These are phyloP conservation scores for Spodoptera picta DNA, from an alignment of 2,888 invertebrate genomes.

Conservation along the genomic window DNA sequence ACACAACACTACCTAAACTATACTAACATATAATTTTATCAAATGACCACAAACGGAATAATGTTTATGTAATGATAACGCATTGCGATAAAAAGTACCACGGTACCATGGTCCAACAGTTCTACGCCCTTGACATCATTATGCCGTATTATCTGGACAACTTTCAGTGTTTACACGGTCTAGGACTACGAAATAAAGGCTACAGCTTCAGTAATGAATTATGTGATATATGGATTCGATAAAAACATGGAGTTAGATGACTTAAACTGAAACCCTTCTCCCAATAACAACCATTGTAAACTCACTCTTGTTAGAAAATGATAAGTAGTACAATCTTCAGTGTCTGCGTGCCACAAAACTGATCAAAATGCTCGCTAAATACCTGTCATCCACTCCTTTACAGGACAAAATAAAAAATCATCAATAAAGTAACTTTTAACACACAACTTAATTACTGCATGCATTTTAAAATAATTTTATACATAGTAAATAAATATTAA, in stretches of 20 bases:
- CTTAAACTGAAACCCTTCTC: conserved; percentile 43
- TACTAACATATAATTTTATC: conserved; percentile 6
- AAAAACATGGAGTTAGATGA: conserved; percentile 26
- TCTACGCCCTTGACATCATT: conserved; percentile 18
- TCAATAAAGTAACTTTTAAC: conserved; percentile 32
- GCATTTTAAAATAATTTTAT: not conserved
- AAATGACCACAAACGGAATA: conserved; percentile 12
- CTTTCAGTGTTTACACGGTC: not conserved
- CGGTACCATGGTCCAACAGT: not conserved
- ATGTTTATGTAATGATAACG: conserved; percentile 26
- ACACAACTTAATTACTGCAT: conserved; percentile 27
- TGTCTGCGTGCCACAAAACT: conserved; percentile 66
- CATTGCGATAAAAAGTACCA: conserved; percentile 29
- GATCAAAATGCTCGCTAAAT: conserved; percentile 65
- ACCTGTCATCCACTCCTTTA: conserved; percentile 73
- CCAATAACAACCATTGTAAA: conserved; percentile 55
- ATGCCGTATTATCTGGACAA: not conserved
- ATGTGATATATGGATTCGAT: conserved; percentile 41
- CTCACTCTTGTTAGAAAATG: conserved; percentile 62
- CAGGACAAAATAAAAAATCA: conserved; percentile 63
- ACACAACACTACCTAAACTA: too few relatives aligned
- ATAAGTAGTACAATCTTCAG: conserved; percentile 59
- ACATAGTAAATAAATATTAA: conserved; percentile 3
- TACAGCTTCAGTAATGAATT: not conserved
- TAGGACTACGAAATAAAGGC: too few relatives aligned